Percentiles rank a stretch among this genome's conserved stretches.
These are phyloP conservation scores for Epistrophe grossulariae DNA, from an alignment of 2,888 invertebrate genomes.

Conservation along the genomic window DNA sequence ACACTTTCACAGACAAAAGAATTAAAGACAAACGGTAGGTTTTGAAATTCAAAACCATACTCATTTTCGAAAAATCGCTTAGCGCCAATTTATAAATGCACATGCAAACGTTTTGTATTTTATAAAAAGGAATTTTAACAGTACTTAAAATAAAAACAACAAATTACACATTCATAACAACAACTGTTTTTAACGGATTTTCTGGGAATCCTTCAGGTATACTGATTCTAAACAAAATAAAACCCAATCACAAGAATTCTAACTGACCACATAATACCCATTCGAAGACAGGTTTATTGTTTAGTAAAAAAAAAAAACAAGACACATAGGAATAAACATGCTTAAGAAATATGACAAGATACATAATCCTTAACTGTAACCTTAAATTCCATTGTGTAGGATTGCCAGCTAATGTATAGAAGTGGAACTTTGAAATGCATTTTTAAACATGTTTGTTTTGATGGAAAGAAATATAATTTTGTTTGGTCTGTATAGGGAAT, in stretches of 20 bases:
- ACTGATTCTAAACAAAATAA: slow-evolving; percentile 51
- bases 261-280: slow-evolving; percentile 63
- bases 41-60: too few relatives aligned
- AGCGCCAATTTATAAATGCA: background rate
- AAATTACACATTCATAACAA: slow-evolving; percentile 18
- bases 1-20: too few relatives aligned
- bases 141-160: background rate
- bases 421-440: too few relatives aligned
- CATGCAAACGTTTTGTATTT: background rate
- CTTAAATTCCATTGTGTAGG: background rate
- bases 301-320: slow-evolving; percentile 19
- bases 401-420: background rate
- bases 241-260: slow-evolving; percentile 27
- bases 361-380: slow-evolving; percentile 22
- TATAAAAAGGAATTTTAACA: background rate
- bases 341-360: slow-evolving; percentile 6
- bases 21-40: too few relatives aligned
- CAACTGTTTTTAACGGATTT: slow-evolving; percentile 54
- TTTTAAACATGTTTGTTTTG: too few relatives aligned
- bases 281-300: slow-evolving; percentile 66
- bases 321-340: background rate
- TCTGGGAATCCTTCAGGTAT: slow-evolving; percentile 3
- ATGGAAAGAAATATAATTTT: too few relatives aligned
- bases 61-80: background rate
- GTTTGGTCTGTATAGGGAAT: too few relatives aligned